phyloP scores from a whole-genome alignment of 2,113 vertebrate genomes.

The Theristicus caerulescens region DNA sequence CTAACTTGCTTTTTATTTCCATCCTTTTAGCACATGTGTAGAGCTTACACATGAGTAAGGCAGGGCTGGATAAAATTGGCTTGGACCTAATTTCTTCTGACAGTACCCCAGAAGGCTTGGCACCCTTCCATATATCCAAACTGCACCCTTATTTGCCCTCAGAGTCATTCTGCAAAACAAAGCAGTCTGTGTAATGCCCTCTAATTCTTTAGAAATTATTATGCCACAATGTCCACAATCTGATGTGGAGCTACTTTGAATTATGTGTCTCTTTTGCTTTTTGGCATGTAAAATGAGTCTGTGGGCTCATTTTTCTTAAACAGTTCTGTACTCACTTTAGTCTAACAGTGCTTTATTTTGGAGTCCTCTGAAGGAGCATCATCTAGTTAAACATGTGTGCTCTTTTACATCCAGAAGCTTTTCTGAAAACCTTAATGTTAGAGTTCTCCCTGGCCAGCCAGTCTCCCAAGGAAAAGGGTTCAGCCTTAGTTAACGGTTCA shows the following conservation, averaged over 20 bases:
- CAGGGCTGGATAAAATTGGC: neutral
- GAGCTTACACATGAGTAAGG: neutral
- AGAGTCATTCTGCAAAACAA: neutral
- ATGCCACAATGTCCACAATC: neutral
- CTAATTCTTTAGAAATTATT: neutral
- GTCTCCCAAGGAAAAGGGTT: neutral
- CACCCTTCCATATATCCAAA: neutral
- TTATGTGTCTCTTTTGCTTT: neutral
- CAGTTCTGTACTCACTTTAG: neutral
- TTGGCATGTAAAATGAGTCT: neutral
- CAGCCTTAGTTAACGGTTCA: neutral
- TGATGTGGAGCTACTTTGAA: neutral
- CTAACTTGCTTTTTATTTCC: neutral
- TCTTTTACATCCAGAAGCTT: neutral
- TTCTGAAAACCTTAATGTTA: neutral
- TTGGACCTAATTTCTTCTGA: neutral
- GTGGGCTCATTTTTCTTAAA: neutral
- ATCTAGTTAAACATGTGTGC: neutral
- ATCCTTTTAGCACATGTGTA: neutral
- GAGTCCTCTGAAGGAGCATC: neutral
- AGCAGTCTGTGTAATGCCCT: neutral
- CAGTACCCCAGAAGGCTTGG: neutral
- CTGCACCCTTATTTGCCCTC: neutral
- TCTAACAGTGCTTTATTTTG: neutral
- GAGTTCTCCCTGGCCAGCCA: neutral